phyloP scores from a whole-genome alignment of 2,113 vertebrate genomes.

The Amphiprion percula region DNA sequence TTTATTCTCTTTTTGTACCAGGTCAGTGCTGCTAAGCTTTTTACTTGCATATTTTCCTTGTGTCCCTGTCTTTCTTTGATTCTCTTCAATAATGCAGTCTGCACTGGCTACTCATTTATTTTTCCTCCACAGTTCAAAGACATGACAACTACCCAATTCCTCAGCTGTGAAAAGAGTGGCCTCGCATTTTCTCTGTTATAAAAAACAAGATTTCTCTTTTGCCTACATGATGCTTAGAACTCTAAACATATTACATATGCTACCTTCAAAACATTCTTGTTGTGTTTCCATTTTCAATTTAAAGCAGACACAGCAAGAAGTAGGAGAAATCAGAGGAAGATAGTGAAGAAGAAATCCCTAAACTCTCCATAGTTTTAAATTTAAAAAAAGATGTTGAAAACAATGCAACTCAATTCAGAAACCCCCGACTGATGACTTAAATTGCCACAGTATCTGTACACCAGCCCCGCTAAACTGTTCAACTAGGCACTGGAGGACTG shows the following conservation, averaged over 20 bases:
- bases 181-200: neutral
- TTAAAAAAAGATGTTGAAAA: neutral
- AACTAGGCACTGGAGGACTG: slow-evolving; percentile 17
- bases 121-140: slow-evolving; percentile 38
- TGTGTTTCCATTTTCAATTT: neutral
- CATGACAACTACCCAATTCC: slow-evolving; percentile 11
- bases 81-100: slow-evolving; percentile 55
- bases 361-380: neutral
- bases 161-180: slow-evolving; percentile 4
- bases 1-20: slow-evolving; percentile 20
- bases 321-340: neutral
- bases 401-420: neutral
- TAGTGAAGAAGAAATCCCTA: neutral
- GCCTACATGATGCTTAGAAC: neutral
- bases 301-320: neutral
- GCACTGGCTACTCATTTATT: slow-evolving; percentile 44
- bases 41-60: slow-evolving; percentile 23
- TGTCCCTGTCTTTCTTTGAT: slow-evolving; percentile 35
- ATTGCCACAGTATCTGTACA: slow-evolving; percentile 16
- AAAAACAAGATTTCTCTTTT: neutral
- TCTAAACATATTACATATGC: neutral
- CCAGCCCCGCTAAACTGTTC: slow-evolving; percentile 4
- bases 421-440: slow-evolving; percentile 11
- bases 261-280: neutral
- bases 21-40: slow-evolving; percentile 31